Base-by-base conservation (phyloP, 2,797 vertebrate genomes). In the Rhynchonycteris naso region DNA sequence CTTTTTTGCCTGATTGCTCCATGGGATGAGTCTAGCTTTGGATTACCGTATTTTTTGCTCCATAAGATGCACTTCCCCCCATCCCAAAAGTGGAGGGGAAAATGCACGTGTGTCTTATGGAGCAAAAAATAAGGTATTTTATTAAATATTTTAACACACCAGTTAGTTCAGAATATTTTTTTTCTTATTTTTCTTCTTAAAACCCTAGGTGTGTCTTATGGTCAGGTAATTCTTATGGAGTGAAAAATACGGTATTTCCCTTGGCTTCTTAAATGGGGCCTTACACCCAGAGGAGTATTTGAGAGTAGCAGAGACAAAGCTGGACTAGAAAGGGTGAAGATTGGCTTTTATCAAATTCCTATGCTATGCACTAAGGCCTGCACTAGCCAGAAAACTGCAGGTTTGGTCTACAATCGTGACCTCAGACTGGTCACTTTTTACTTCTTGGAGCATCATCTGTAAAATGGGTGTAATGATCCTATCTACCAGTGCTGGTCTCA, bases 251-350 rank as follows among this genome's bases (percentile, higher is more conserved):
- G 43, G 43, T 43, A 28, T 54, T 15, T 86, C 75, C 54, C 10
- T 10, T 30, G 50, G 75, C 24, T 33, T 90, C 93, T 33, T 52
- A 78, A 72, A 76, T 38, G 81, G 93, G 80, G 59, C 74, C 35
- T 82, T 65, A 74, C 3, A 43, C 33, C 26, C 15, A 1, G 33
- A 28, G 12, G 4, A 15, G 43, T 19, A 35, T 58, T 76, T 80
- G 74, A 76, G 65, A 87, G 50, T 63, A 81, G 19, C 61, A 84
- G 75, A 94, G 35, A 59, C 24, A 91, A 61, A 87, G 35, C 65
- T 82, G 52, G 59, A 66, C 52, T 43, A 8, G 8, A 28, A 78
- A 91, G 28, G 56, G 58, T 13, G 10, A 63, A 43, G 56, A 59
- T 4, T 10, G 35, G 56, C 24, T 54, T 82, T 75, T 52, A 33